Conservation (phyloP, 2,113 vertebrate genomes). For the Macroglossus sobrinus region DNA sequence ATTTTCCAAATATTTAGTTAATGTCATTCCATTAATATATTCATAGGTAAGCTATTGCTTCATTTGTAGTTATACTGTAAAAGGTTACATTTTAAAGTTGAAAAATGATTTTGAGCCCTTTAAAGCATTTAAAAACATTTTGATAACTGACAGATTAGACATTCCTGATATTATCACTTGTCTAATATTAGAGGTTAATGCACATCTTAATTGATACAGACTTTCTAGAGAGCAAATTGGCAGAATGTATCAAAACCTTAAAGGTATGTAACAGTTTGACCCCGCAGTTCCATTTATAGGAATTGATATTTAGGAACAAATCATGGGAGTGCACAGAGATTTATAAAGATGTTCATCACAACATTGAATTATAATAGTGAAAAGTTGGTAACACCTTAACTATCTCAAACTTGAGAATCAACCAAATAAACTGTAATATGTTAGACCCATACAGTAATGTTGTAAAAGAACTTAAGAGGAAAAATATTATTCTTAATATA, state of each 20-base stretch:
- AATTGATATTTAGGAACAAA: neutral
- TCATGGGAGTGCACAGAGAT: neutral
- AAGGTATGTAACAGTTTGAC: neutral
- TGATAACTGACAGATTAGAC: neutral
- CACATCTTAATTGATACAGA: neutral
- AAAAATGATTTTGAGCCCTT: constrained; percentile 19
- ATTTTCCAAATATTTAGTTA: constrained; percentile 1
- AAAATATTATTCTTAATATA: neutral
- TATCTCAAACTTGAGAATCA: neutral
- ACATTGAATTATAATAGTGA: neutral
- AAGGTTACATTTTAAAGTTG: constrained; percentile 40
- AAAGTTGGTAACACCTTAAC: neutral
- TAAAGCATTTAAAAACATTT: neutral
- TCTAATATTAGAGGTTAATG: neutral
- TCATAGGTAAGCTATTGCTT: neutral
- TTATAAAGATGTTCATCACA: neutral
- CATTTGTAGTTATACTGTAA: neutral
- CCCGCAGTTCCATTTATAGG: neutral
- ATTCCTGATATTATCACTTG: neutral
- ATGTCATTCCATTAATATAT: neutral
- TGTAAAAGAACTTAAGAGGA: neutral
- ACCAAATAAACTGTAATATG: neutral
- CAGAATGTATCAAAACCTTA: neutral
- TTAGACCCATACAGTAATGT: neutral
- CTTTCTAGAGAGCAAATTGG: neutral